Evolutionary conservation across 2,888 invertebrate genomes (phyloP), one percentile per base, ranked within the genome.

Genomic region (Leptinotarsa tumamoca): DNA sequence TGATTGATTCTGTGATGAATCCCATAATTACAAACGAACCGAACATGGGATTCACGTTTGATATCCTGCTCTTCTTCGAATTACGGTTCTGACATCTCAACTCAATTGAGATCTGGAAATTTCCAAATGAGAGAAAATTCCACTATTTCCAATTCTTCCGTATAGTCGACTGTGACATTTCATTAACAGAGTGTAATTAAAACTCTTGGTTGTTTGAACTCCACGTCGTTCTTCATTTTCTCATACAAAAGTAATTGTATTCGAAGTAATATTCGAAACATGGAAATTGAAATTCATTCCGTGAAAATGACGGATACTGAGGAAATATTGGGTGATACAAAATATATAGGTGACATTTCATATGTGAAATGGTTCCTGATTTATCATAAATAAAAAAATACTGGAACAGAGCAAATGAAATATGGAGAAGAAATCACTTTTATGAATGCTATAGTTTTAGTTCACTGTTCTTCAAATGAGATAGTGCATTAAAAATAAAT

Each of bases 171-270:
- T 21, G 33, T 71, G 61, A 50, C 61, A 63, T 71, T 63, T 50
- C 50, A 71, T 71, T 71, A 63, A 63, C 23, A 23, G 61, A 61
- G n/a, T 50, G 71, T 50, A 63, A 71, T 71, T 71, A 71, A 71
- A 71, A 69, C 63, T 69, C 51, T 52, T 23, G 54, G 54, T 68
- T 68, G 27, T 54, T 27, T 23, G 4, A 14, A 52, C 68, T 68
- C 33, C n/a, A 54, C 27, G 27, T 54, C 54, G 54, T 18, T 68
- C 54, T 68, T 52, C 33, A 54, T 54, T 52, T 68, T 33, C 27
- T 27, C 54, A 14, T 23, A 23, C 23, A 13, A 23, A 54, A 33
- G n/a, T 33, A 68, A 68, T 52, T 63, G 43, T 43, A 63, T 27
- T 33, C 7, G n/a, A 63, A 63, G 33, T 33, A 33, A 63, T 63